Evolutionary conservation across 2,888 invertebrate genomes (phyloP).

Genomic region (Cryptus viduatorius): DNA sequence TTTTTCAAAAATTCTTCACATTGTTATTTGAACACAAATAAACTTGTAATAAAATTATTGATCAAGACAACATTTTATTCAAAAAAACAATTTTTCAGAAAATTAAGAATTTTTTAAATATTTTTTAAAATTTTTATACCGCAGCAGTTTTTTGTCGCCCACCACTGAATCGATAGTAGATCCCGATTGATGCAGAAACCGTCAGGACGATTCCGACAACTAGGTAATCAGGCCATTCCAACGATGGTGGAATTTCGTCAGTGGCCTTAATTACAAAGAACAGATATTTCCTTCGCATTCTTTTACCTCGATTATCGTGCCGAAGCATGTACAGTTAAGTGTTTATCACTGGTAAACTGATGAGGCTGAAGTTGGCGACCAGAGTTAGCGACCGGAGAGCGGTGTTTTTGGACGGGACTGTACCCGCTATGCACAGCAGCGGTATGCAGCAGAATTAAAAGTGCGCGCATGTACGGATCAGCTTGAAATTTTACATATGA

Average conservation of each 20-base stretch:
- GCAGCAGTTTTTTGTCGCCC: constrained; percentile 94
- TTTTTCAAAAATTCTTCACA: not conserved
- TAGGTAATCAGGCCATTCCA: constrained; percentile 88
- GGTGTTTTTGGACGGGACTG: too few species aligned
- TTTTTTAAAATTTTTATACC: constrained; percentile 83
- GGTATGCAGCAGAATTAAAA: too few species aligned
- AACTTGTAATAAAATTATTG: not conserved
- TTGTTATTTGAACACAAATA: not conserved
- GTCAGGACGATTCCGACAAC: constrained; percentile 90
- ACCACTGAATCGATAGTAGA: constrained; percentile 94
- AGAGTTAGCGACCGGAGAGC: too few species aligned
- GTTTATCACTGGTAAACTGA: too few species aligned
- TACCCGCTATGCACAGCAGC: too few species aligned
- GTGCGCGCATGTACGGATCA: too few species aligned
- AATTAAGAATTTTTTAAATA: not conserved
- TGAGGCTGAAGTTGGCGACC: too few species aligned
- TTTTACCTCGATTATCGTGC: too few species aligned
- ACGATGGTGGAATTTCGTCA: constrained; percentile 45
- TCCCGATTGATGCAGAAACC: constrained; percentile 92
- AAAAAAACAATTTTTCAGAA: not conserved
- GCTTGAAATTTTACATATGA: too few species aligned
- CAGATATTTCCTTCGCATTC: not conserved
- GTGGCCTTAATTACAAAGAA: constrained; percentile 40
- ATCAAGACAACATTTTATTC: not conserved
- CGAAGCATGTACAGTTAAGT: not conserved